Evolutionary conservation across 2,888 invertebrate genomes (phyloP), one percentile per base, ranked within the genome.

Genomic region (Oscheius sp.): DNA sequence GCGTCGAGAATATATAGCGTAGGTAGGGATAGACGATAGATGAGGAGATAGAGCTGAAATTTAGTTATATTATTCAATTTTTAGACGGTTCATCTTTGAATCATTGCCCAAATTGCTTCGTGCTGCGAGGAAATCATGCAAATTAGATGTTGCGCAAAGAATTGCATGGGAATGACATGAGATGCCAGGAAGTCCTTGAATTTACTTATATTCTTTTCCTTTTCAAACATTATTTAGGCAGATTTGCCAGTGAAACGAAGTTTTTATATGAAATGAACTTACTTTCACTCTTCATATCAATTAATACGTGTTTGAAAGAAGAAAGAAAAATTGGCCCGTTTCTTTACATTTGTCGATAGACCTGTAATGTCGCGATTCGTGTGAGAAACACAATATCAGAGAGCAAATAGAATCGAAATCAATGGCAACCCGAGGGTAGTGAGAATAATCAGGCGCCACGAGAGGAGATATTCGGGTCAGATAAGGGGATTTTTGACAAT

Each of bases 11-110:
- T 54, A 54, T 30, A 45, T 33, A 33, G 65, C 65, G 56, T 36
- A 65, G 22, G 65, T 44, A 4, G 65, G 65, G 20, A 54, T 26
- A 41, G 20, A 22, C 14, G 56, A 45, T 22, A 65, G 56, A 54
- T 45, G 33, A n/a, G 54, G n/a, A 9, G 54, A 38, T 36, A 65
- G 41, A 36, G 44, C 65, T 65, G 65, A 54, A 65, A 56, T n/a
- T n/a, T n/a, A 45, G 9, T 6, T 17, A 22, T 12, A 9, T 14
- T 22, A 41, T 57, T 36, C 5, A 14, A 20, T 6, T 49, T 45
- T 9, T 28, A 17, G 51, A 36, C n/a, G 38, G 20, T 3, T 9
- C 5, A 8, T 5, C 36, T 6, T 17, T 56, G 51, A 51, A 30
- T 51, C 20, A 20, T 12, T 6, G 26, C 12, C 28, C 9, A 24